Evolutionary conservation across 2,113 vertebrate species (phyloP), one percentile per base, ranked within the genome.

Genomic region (Oreotrochilus melanogaster): DNA sequence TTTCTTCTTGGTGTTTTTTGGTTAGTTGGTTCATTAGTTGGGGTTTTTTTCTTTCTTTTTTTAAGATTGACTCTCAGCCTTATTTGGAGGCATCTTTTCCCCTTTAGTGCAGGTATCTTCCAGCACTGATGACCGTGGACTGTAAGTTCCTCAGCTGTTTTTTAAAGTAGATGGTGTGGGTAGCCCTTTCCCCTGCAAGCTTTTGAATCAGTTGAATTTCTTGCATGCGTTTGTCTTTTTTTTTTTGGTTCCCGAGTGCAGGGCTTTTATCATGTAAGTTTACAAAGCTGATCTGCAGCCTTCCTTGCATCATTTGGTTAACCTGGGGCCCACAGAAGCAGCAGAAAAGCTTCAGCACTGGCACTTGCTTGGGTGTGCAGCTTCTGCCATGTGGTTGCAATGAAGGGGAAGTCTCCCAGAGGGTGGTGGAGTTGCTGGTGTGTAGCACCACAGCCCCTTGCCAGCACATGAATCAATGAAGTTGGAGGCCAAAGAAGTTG

Each of bases 331-430:
- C 30, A 11, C 11, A 27, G 60, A 74, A 70, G 27, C 23, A 56
- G 22, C 33, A 74, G 35, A 48, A 60, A n/a, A 90, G 30, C 54
- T 51, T 35, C 9, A 14, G 21, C 0, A 0, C 6, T 37, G 45
- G 24, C 31, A 9, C 1, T 0, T 0, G 0, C 24, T 78, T 0
- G 3, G 11, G 24, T 12, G 37, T 30, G 60, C 71, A 58, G 71
- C 60, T 51, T 57, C 43, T 78, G 60, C 61, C 3, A 0, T 51
- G 53, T 21, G 54, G 30, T 65, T 39, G 37, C 30, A 43, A 23
- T 27, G 37, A 57, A 37, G 28, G 67, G 37, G 88, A 15, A 85
- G 15, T 62, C 25, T 57, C 60, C 9, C 23, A 4, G 74, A 37
- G 88, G 25, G 43, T 2, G 0, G 23, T 30, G 56, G 35, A 28